Evolutionary conservation across 2,113 vertebrate genomes (phyloP).

Genomic region (Alectura lathami): DNA sequence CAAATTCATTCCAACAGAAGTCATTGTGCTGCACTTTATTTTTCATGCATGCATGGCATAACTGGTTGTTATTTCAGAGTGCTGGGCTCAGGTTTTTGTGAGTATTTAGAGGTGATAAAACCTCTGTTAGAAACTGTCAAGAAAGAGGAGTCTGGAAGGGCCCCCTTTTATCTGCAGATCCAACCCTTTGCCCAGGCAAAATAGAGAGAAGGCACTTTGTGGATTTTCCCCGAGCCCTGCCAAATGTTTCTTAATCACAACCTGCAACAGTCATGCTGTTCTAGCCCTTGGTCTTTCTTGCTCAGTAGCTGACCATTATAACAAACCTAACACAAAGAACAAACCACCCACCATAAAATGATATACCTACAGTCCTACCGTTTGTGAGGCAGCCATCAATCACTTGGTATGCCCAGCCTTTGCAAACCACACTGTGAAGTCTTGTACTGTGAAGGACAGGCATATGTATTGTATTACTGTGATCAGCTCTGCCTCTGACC

Average conservation of each 20-base stretch:
- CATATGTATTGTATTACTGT: neutral
- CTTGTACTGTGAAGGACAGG: neutral
- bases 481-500: constrained; percentile 3
- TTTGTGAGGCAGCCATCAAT: neutral
- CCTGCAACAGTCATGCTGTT: neutral
- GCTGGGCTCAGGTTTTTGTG: neutral
- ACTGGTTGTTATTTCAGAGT: neutral
- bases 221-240: neutral
- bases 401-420: neutral
- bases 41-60: neutral
- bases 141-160: neutral
- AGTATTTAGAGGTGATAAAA: neutral
- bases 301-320: neutral
- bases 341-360: neutral
- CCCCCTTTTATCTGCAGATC: neutral
- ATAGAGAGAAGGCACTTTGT: neutral
- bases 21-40: neutral
- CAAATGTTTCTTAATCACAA: neutral
- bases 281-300: neutral
- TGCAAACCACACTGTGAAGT: neutral
- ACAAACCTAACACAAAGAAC: no score
- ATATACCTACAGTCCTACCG: neutral
- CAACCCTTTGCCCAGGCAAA: neutral
- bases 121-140: neutral
- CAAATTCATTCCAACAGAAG: neutral